phyloP scores from a whole-genome alignment of 2,888 invertebrate species.

The Antheraea assamensis region DNA sequence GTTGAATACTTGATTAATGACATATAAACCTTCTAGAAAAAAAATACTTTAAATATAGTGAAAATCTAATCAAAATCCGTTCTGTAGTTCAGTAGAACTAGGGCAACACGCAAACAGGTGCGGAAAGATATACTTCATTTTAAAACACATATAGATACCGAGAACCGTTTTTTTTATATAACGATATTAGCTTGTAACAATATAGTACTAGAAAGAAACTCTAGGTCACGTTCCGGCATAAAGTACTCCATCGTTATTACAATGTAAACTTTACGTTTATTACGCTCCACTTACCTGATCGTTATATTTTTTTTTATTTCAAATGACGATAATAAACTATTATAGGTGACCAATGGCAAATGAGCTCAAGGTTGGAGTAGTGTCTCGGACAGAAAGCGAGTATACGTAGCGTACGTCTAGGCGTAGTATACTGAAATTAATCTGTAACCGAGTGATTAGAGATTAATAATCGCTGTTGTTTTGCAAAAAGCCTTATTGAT shows the following conservation, averaged over 20 bases:
- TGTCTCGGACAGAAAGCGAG: not conserved
- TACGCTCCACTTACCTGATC: conserved; percentile 33
- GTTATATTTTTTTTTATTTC: conserved; percentile 26
- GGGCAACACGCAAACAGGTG: no score
- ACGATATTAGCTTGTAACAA: no score
- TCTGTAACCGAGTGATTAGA: not conserved
- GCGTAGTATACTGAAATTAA: not conserved
- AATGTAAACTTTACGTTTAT: conserved; percentile 25
- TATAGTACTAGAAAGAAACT: not conserved
- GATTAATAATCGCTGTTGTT: not conserved
- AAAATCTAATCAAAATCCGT: no score
- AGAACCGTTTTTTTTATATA: no score
- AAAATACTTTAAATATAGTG: no score
- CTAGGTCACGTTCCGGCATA: not conserved
- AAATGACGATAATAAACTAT: conserved; percentile 18
- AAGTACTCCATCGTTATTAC: conserved; percentile 8
- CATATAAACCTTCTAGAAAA: no score
- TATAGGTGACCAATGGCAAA: conserved; percentile 34
- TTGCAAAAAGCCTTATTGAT: not conserved
- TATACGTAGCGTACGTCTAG: no score
- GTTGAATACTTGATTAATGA: no score
- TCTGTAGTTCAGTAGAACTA: no score
- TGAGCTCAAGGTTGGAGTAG: conserved; percentile 4
- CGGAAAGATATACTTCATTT: no score
- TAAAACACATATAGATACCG: no score